Percentiles rank a stretch among this genome's conserved stretches.
Evolutionary conservation across 2,888 invertebrate species (phyloP).

Genomic region (Pemphredon lugubris): DNA sequence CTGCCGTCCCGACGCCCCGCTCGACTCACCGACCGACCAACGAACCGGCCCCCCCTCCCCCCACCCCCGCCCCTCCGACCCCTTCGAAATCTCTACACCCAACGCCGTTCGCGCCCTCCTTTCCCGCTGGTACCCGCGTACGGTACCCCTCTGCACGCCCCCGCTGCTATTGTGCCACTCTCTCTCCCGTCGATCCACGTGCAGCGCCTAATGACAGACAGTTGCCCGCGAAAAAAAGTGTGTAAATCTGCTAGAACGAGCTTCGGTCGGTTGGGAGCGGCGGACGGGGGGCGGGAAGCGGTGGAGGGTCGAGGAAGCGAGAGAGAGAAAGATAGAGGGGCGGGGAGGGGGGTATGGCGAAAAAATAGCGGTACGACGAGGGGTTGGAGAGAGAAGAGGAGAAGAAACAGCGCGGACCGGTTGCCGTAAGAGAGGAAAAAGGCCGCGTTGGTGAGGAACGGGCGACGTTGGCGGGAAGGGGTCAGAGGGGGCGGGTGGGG

Average conservation of each 20-base stretch:
- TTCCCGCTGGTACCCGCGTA: constrained; percentile 23
- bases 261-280: constrained; percentile 28
- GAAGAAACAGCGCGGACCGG: constrained; percentile 19
- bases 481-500: constrained; percentile 1
- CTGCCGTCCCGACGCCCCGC: constrained; percentile 33
- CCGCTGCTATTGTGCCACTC: constrained; percentile 52
- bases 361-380: too few relatives aligned
- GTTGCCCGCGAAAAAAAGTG: constrained; percentile 76
- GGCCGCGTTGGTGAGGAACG: constrained; percentile 8
- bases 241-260: constrained; percentile 73
- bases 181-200: constrained; percentile 60
- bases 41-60: too few relatives aligned
- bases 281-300: background rate
- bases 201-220: constrained; percentile 80
- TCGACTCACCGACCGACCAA: too few relatives aligned
- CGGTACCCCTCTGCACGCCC: constrained; percentile 28
- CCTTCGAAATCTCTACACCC: too few relatives aligned
- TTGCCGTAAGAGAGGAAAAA: constrained; percentile 43
- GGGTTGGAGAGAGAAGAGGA: constrained; percentile 19
- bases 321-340: background rate
- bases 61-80: too few relatives aligned
- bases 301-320: background rate
- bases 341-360: background rate
- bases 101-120: constrained; percentile 29
- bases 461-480: constrained; percentile 40